Conservation (phyloP, 2,113 vertebrate species). For the Sceloporus tristichus region DNA sequence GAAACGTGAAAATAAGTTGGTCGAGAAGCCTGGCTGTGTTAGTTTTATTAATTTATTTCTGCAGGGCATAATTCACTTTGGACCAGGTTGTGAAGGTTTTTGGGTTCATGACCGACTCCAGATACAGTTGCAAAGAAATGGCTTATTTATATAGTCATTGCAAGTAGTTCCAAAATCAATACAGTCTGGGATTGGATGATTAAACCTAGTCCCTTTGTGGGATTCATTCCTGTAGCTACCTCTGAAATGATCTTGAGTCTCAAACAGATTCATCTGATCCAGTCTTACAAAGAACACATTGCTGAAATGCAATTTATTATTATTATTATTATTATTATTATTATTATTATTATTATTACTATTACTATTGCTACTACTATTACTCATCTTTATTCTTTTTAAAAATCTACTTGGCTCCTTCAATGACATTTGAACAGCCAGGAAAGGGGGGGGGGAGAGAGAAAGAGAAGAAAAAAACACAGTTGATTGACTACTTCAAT, state of each 20-base stretch:
- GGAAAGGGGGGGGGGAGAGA: neutral
- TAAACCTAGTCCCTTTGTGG: conserved; percentile 87
- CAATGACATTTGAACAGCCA: conserved; percentile 78
- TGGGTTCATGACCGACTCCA: conserved; percentile 87
- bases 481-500: conserved; percentile 76
- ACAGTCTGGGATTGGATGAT: conserved; percentile 88
- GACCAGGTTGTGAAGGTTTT: conserved; percentile 83
- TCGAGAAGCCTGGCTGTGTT: conserved; percentile 83
- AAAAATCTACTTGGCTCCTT: conserved; percentile 71
- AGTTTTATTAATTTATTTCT: conserved; percentile 93
- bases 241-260: conserved; percentile 79
- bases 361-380: conserved; percentile 75
- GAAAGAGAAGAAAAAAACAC: conserved; percentile 12
- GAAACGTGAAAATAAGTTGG: conserved; percentile 89
- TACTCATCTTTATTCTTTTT: conserved; percentile 74
- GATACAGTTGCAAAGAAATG: conserved; percentile 88
- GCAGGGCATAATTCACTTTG: conserved; percentile 87
- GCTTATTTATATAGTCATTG: conserved; percentile 91
- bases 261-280: conserved; percentile 81
- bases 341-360: conserved; percentile 77
- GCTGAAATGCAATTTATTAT: conserved; percentile 78
- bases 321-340: conserved; percentile 75
- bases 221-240: conserved; percentile 81
- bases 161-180: conserved; percentile 89
- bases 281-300: conserved; percentile 79